Evolutionary conservation across 2,888 invertebrate species (phyloP).

Genomic region (Tineola bisselliella): DNA sequence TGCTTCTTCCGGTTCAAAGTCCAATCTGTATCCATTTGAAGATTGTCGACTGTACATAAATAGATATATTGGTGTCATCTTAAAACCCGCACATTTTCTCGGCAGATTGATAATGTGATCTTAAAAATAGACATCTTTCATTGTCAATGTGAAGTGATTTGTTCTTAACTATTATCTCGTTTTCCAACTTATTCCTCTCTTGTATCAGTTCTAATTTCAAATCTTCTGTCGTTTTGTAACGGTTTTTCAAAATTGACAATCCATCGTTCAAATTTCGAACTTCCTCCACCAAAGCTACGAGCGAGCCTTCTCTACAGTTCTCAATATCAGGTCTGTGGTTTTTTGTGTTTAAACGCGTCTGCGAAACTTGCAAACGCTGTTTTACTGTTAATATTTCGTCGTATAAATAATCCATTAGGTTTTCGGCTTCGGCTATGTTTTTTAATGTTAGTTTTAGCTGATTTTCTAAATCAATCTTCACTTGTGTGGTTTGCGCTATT

Average conservation of each 20-base stretch:
- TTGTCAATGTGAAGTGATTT: slow-evolving; percentile 51
- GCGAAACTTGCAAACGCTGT: slow-evolving; percentile 53
- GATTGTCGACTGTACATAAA: too few relatives aligned
- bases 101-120: slow-evolving; percentile 54
- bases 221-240: slow-evolving; percentile 48
- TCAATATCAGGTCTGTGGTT: slow-evolving; percentile 49
- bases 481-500: slow-evolving; percentile 80
- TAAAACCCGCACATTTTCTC: slow-evolving; percentile 56
- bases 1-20: too few relatives aligned
- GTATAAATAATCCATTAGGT: slow-evolving; percentile 45
- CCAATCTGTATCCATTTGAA: too few relatives aligned
- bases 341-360: slow-evolving; percentile 53
- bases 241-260: slow-evolving; percentile 44
- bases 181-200: slow-evolving; percentile 47
- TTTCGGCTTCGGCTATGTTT: slow-evolving; percentile 55
- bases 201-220: slow-evolving; percentile 49
- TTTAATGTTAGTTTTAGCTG: slow-evolving; percentile 66
- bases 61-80: neutral
- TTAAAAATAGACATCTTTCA: slow-evolving; percentile 46
- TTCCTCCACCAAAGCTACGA: slow-evolving; percentile 50
- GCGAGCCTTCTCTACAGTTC: slow-evolving; percentile 55
- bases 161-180: slow-evolving; percentile 56
- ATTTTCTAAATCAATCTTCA: slow-evolving; percentile 74
- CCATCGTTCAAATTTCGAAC: slow-evolving; percentile 51
- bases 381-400: slow-evolving; percentile 52